These are phyloP conservation scores for Entomobrya multifasciata DNA, from an alignment of 2,888 invertebrate species.

Conservation along the genomic window DNA sequence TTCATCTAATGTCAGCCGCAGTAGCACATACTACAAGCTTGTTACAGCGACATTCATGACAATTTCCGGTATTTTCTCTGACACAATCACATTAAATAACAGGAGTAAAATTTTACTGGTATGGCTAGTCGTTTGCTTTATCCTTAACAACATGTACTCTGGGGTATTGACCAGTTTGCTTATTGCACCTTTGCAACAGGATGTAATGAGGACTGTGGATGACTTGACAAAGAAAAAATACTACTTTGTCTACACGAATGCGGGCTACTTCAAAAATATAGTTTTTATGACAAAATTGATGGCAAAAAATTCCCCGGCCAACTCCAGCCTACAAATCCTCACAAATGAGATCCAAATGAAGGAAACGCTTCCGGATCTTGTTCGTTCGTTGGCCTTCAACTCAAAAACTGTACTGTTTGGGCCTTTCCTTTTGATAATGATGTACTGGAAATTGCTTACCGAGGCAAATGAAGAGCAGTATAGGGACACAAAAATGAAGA, in stretches of 20 bases:
- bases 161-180: constrained; percentile 52
- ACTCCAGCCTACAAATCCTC: constrained; percentile 15
- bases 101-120: constrained; percentile 27
- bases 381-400: constrained; percentile 42
- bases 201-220: constrained; percentile 41
- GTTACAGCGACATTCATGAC: constrained; percentile 18
- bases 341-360: constrained; percentile 38
- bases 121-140: constrained; percentile 28
- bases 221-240: constrained; percentile 52
- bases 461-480: constrained; percentile 34
- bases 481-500: constrained; percentile 12
- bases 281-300: constrained; percentile 56
- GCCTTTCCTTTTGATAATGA: constrained; percentile 52
- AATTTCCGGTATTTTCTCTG: constrained; percentile 49
- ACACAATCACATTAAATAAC: constrained; percentile 15
- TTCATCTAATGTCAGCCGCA: not conserved
- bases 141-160: constrained; percentile 60
- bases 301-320: constrained; percentile 10
- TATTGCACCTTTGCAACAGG: constrained; percentile 45
- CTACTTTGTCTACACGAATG: constrained; percentile 40
- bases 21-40: not conserved
- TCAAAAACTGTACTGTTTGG: constrained; percentile 50
- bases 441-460: constrained; percentile 53
- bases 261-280: constrained; percentile 49
- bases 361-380: constrained; percentile 7